phyloP scores from a whole-genome alignment of 2,797 vertebrate genomes.

The Rhinella marina region DNA sequence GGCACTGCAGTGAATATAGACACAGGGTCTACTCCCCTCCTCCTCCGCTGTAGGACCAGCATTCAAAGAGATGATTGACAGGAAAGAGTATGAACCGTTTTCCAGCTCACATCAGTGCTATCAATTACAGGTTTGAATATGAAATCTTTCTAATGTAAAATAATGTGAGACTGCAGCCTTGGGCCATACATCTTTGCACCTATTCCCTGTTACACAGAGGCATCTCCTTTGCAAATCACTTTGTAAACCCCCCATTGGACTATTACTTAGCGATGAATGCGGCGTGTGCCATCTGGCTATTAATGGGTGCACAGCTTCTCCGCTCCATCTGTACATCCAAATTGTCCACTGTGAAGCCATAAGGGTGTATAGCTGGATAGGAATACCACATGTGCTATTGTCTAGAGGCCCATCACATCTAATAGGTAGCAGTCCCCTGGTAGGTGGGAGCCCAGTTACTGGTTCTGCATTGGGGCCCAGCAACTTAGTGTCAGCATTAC shows the following conservation, averaged over 20 bases:
- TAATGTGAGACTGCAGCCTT: conserved; percentile 78
- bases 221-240: conserved; percentile 46
- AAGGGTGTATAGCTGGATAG: not conserved
- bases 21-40: conserved; percentile 77
- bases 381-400: not conserved
- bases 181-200: conserved; percentile 69
- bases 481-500: too few relatives aligned
- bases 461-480: too few relatives aligned
- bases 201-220: conserved; percentile 76
- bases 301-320: not conserved
- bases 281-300: not conserved
- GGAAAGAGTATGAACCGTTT: conserved; percentile 74
- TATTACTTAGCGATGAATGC: conserved; percentile 17
- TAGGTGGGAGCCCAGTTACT: too few relatives aligned
- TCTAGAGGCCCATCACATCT: not conserved
- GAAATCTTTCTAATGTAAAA: conserved; percentile 96
- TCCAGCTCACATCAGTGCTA: conserved; percentile 85
- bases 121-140: conserved; percentile 97
- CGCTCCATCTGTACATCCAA: not conserved
- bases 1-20: conserved; percentile 77
- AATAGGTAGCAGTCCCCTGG: too few relatives aligned
- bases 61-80: conserved; percentile 81
- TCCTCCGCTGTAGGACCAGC: conserved; percentile 69
- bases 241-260: conserved; percentile 33
- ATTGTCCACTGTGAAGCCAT: not conserved